Percentiles rank a stretch among this genome's conserved stretches.
These are phyloP conservation scores for Sphaeridia pumilis DNA, from an alignment of 2,888 invertebrate genomes.

Conservation along the genomic window DNA sequence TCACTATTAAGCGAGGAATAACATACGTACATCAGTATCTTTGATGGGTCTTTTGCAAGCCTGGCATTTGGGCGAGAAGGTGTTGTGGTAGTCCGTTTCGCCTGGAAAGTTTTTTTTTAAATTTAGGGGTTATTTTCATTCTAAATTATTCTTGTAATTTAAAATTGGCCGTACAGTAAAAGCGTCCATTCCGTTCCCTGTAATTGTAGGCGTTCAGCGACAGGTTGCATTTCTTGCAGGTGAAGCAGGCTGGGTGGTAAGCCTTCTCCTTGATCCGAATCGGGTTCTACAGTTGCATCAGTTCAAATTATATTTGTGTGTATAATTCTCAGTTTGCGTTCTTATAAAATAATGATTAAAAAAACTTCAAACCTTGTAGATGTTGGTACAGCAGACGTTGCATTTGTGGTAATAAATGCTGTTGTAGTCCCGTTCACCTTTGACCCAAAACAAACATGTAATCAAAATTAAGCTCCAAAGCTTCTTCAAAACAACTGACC, in stretches of 20 bases:
- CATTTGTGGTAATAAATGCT: slow-evolving; percentile 14
- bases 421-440: too few species aligned
- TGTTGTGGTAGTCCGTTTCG: slow-evolving; percentile 11
- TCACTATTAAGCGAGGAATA: too few species aligned
- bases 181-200: slow-evolving; percentile 7
- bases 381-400: slow-evolving; percentile 9
- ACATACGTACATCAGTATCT: too few species aligned
- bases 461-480: too few species aligned
- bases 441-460: too few species aligned
- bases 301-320: not conserved
- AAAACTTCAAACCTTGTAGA: slow-evolving; percentile 11
- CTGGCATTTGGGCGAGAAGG: slow-evolving; percentile 10
- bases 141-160: too few species aligned
- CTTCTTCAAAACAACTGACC: too few species aligned
- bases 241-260: slow-evolving; percentile 11
- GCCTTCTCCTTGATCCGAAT: slow-evolving; percentile 4
- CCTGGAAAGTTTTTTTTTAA: too few species aligned
- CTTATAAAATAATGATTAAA: not conserved
- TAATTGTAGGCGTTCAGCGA: slow-evolving; percentile 10
- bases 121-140: too few species aligned
- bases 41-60: slow-evolving; percentile 15
- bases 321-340: not conserved
- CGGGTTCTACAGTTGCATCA: too few species aligned
- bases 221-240: slow-evolving; percentile 9
- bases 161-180: too few species aligned